Conservation (phyloP, 2,113 vertebrate genomes). For the Mesitornis unicolor region DNA sequence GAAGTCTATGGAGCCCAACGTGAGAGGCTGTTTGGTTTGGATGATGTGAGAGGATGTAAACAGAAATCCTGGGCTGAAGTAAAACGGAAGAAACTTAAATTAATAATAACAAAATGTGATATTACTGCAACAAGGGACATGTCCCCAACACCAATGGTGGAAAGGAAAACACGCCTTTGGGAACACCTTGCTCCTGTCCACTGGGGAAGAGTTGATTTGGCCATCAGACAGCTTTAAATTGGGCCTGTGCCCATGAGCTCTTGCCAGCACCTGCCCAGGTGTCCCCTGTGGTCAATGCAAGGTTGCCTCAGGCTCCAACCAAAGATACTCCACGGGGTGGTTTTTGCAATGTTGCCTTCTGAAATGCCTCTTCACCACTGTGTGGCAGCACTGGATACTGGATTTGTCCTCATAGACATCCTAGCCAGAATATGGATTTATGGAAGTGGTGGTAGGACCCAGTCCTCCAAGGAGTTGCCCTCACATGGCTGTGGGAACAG, state of each 20-base stretch:
- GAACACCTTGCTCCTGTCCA: not conserved
- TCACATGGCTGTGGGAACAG: not conserved
- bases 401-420: not conserved
- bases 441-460: not conserved
- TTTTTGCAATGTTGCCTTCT: not conserved
- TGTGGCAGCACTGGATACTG: conserved; percentile 49
- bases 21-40: not conserved
- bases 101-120: not conserved
- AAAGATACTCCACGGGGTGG: not conserved
- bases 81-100: not conserved
- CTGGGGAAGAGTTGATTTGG: not conserved
- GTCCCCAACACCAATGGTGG: not conserved
- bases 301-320: not conserved
- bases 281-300: not conserved
- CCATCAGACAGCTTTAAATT: not conserved
- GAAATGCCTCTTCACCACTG: conserved; percentile 28
- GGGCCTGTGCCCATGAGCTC: not conserved
- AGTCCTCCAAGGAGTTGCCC: not conserved
- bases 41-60: not conserved
- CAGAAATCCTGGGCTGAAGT: not conserved
- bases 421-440: not conserved
- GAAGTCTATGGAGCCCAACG: not conserved
- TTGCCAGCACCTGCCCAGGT: not conserved
- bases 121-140: not conserved
- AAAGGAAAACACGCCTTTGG: not conserved